phyloP scores from a whole-genome alignment of 2,888 invertebrate species.

The Zhuqinia jingwanae region DNA sequence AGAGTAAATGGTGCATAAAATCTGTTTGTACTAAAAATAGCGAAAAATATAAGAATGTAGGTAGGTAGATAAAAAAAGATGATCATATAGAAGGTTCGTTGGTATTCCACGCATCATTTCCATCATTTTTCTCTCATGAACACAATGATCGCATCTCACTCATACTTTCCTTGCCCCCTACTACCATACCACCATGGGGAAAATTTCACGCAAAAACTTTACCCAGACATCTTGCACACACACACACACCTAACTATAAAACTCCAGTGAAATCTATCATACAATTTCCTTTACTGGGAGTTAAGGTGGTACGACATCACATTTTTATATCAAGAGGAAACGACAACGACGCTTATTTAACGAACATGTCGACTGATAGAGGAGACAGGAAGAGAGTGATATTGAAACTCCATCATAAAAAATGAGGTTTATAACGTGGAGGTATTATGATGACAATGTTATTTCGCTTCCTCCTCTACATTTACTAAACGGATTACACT shows the following conservation, averaged over 20 bases:
- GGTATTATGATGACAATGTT: neutral
- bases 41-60: neutral
- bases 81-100: slow-evolving; percentile 9
- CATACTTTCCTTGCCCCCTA: neutral
- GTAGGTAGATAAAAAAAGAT: too few relatives aligned
- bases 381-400: neutral
- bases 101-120: slow-evolving; percentile 25
- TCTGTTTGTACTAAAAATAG: neutral
- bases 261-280: too few relatives aligned
- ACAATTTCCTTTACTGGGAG: neutral
- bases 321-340: neutral
- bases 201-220: too few relatives aligned
- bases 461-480: too few relatives aligned
- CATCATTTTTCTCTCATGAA: slow-evolving; percentile 3
- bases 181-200: too few relatives aligned
- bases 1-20: slow-evolving; percentile 42
- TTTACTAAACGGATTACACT: slow-evolving; percentile 29
- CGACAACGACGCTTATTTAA: too few relatives aligned
- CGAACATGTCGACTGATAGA: neutral
- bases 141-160: neutral
- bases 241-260: neutral
- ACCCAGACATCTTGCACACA: too few relatives aligned
- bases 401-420: slow-evolving; percentile 14
- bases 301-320: too few relatives aligned
- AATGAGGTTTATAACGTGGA: neutral